These are phyloP conservation scores for Arctocebus calabarensis DNA, from an alignment of 2,797 vertebrate species.

Conservation along the genomic window DNA sequence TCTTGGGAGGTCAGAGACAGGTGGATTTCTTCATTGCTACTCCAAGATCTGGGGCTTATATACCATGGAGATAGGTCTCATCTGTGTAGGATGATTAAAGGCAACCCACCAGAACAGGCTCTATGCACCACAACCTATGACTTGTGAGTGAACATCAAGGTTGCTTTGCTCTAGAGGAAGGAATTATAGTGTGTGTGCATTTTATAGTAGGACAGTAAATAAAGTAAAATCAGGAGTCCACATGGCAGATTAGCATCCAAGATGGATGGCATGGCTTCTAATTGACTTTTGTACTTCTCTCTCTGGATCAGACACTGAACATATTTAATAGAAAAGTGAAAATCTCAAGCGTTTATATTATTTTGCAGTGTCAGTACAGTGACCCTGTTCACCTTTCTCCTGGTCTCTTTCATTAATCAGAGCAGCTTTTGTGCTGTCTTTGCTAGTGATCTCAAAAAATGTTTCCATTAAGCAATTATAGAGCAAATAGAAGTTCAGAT, in stretches of 20 bases:
- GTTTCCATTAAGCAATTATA: conserved; percentile 4
- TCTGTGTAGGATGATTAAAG: not conserved
- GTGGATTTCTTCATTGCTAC: not conserved
- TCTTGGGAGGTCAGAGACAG: not conserved
- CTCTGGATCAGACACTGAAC: not conserved
- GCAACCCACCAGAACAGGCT: not conserved
- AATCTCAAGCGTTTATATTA: not conserved
- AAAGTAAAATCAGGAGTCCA: not conserved
- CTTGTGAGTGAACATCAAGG: not conserved
- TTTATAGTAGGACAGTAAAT: not conserved
- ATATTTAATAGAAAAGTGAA: not conserved
- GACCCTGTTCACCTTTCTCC: not conserved
- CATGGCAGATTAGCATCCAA: not conserved
- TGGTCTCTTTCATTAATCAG: not conserved
- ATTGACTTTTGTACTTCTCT: conserved; percentile 8
- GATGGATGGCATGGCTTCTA: conserved; percentile 18
- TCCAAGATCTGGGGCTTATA: not conserved
- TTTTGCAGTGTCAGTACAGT: not conserved
- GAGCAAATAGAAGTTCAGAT: conserved; percentile 32
- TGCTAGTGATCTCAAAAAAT: conserved; percentile 3
- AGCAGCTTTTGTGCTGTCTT: not conserved
- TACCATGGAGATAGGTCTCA: not conserved
- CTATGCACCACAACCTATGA: not conserved
- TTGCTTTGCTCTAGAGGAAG: not conserved
- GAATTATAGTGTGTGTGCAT: not conserved